phyloP scores from a whole-genome alignment of 2,797 vertebrate species.

The Hydrocynus forskahlii region DNA sequence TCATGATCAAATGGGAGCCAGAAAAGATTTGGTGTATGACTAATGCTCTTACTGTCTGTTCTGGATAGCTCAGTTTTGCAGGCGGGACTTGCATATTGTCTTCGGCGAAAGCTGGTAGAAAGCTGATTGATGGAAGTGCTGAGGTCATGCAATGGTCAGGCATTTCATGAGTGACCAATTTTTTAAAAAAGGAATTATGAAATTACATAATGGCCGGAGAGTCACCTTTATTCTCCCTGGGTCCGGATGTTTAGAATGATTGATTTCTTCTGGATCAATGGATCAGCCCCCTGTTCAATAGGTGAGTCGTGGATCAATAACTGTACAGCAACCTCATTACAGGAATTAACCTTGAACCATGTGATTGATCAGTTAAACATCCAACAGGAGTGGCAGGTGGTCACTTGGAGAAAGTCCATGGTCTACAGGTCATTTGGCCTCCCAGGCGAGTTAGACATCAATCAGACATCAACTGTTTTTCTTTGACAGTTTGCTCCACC shows the following conservation, averaged over 20 bases:
- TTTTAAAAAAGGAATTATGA: not conserved
- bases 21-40: not conserved
- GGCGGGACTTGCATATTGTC: not conserved
- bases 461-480: not conserved
- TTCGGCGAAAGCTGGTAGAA: not conserved
- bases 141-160: not conserved
- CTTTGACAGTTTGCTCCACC: not conserved
- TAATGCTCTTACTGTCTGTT: slow-evolving; percentile 3
- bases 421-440: not conserved
- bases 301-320: not conserved
- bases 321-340: not conserved
- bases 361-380: slow-evolving; percentile 2
- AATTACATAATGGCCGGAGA: not conserved
- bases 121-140: slow-evolving; percentile 8
- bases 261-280: slow-evolving; percentile 3
- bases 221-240: not conserved
- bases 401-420: slow-evolving; percentile 16
- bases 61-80: not conserved
- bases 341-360: slow-evolving; percentile 13
- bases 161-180: not conserved
- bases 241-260: not conserved
- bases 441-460: not conserved
- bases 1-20: slow-evolving; percentile 29
- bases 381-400: not conserved
- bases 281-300: not conserved